Percentiles rank a stretch among this genome's conserved stretches.
Conservation (phyloP, 2,888 invertebrate genomes). For the Noctua comes region DNA sequence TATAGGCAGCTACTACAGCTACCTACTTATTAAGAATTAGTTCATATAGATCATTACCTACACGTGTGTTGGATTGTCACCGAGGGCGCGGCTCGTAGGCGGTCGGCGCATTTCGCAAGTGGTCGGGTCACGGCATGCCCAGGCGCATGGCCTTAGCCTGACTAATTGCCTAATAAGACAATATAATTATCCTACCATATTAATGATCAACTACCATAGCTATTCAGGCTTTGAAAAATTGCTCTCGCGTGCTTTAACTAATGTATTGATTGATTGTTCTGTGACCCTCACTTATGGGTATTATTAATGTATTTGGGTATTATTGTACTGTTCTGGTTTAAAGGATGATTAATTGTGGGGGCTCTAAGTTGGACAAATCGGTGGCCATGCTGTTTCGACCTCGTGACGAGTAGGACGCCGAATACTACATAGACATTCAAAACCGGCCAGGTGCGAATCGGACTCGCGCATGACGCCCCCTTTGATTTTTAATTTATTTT, state of each 20-base stretch:
- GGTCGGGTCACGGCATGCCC: constrained; percentile 60
- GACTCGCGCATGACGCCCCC: no score
- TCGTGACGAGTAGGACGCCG: neutral
- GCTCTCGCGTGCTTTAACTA: constrained; percentile 30
- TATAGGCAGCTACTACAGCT: neutral
- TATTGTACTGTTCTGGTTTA: constrained; percentile 36
- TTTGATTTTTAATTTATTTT: no score
- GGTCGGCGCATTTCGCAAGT: constrained; percentile 62
- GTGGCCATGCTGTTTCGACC: constrained; percentile 20
- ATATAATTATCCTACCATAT: constrained; percentile 57
- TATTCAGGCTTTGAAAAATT: constrained; percentile 61
- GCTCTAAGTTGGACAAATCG: constrained; percentile 27
- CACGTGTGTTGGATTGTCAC: constrained; percentile 50
- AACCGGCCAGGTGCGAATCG: no score
- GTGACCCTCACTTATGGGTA: constrained; percentile 40
- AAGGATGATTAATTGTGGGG: constrained; percentile 43
- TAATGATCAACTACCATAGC: constrained; percentile 57
- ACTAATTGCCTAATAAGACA: constrained; percentile 72
- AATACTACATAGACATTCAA: neutral
- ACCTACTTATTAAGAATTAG: constrained; percentile 28
- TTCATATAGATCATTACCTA: constrained; percentile 31
- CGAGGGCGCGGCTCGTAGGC: constrained; percentile 58
- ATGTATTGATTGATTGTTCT: constrained; percentile 61
- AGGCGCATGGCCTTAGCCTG: constrained; percentile 53
- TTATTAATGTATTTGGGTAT: constrained; percentile 45